A percentile compares a stretch with the other conserved stretches of the same genome.
These are phyloP conservation scores for Ceratosolen solmsi DNA, from an alignment of 1,140 invertebrate species.

Conservation along the genomic window DNA sequence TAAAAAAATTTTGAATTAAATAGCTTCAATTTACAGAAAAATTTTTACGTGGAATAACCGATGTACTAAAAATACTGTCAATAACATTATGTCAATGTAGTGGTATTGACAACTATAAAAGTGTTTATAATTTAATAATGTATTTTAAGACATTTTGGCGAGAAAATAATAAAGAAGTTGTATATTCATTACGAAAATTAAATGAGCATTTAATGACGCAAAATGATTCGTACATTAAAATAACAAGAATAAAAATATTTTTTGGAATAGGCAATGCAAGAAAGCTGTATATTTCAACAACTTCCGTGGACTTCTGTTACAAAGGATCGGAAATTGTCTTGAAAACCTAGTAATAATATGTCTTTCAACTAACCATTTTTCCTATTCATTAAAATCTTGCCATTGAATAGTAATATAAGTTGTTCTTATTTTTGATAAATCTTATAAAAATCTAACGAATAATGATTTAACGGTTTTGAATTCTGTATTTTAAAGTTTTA, in stretches of 20 bases:
- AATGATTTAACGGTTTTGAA: background rate
- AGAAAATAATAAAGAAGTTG: background rate
- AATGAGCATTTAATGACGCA: background rate
- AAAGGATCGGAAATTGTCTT: conserved; percentile 29
- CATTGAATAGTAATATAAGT: background rate
- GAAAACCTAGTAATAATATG: background rate
- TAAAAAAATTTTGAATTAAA: too few species aligned
- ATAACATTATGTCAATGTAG: background rate
- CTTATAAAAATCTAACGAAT: background rate
- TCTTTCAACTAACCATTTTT: background rate
- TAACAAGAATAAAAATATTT: conserved; percentile 20
- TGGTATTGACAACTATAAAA: background rate
- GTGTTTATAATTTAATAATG: background rate
- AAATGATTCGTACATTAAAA: background rate
- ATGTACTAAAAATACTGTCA: background rate
- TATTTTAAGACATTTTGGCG: background rate
- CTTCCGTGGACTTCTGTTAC: conserved; percentile 10
- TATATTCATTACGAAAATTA: conserved; percentile 23
- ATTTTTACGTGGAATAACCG: background rate
- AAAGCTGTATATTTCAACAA: conserved; percentile 36
- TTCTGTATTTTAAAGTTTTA: background rate
- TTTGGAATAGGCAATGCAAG: conserved; percentile 3
- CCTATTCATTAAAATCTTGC: background rate
- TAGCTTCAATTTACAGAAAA: too few species aligned
- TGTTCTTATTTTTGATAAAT: background rate